Evolutionary conservation across 2,888 invertebrate species (phyloP), one percentile per base, ranked within the genome.

Genomic region (Pomacea canaliculata): DNA sequence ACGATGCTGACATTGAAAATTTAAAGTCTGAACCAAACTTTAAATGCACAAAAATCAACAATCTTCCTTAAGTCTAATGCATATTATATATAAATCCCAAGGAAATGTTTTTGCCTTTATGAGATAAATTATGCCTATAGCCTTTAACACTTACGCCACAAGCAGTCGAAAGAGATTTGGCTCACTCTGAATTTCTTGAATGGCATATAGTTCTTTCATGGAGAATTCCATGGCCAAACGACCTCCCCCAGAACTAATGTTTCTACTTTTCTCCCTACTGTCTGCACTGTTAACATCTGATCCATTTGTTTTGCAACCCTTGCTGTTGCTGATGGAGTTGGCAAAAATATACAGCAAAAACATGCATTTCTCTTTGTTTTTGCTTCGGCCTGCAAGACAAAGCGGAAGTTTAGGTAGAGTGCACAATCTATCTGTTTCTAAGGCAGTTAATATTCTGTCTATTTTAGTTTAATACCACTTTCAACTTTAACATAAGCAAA

Each of bases 141-240:
- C 37, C 37, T 37, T 37, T 37, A 37, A 19, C n/a, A 77, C 83
- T 80, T 81, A 90, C 90, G 84, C 94, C 0, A 97, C 95, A 18
- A 98, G 91, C 23, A 97, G 92, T 67, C 94, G 93, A 88, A 97
- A 96, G n/a, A 95, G 92, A 86, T 95, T 93, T 56, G 93, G 93
- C 80, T 94, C 93, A 74, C 89, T 89, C 85, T 96, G 95, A 78
- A 96, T 95, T 92, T 95, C 94, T 94, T 96, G 91, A 51, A 91
- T 91, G 56, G 89, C 90, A 83, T 94, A 94, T 86, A 95, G 94
- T 91, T 96, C 96, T 85, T 94, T 94, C 77, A 94, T 92, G 71
- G 94, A 94, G 82, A 91, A 90, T 75, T 91, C 93, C 89, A 94
- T 91, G 83, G 93, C 91, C 84, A 92, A 85, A 82, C 90, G 91